These are phyloP conservation scores for Trididemnum nubilum DNA, from an alignment of 23 tunicate genomes.

Conservation along the genomic window DNA sequence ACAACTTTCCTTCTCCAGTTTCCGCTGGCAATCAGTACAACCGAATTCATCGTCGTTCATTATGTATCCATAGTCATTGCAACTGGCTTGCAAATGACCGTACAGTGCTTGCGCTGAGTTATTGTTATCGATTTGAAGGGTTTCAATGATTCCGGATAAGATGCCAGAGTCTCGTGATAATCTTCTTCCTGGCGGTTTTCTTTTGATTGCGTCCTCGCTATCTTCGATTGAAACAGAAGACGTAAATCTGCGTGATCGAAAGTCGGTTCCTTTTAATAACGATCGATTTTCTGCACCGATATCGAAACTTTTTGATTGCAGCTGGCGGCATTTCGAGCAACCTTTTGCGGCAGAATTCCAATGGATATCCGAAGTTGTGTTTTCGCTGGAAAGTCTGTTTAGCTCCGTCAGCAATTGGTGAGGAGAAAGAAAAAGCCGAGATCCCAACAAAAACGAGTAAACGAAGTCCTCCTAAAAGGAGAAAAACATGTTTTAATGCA, in stretches of 20 bases:
- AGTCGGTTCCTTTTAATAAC: constrained; percentile 38
- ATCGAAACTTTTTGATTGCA: constrained; percentile 29
- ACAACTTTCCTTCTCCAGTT: not conserved
- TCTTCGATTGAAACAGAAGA: not conserved
- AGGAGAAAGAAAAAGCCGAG: constrained; percentile 70
- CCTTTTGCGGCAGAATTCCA: constrained; percentile 23
- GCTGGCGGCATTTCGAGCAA: constrained; percentile 61
- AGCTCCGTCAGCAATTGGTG: constrained; percentile 74
- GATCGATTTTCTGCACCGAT: constrained; percentile 21
- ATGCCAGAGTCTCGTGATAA: constrained; percentile 92
- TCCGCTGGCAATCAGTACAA: constrained; percentile 19
- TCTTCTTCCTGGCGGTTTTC: constrained; percentile 4
- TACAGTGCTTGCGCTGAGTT: not conserved
- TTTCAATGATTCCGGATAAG: constrained; percentile 65
- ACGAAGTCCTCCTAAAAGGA: constrained; percentile 54
- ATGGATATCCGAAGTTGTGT: not conserved
- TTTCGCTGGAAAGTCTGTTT: constrained; percentile 39
- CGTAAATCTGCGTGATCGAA: not conserved
- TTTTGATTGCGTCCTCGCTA: constrained; percentile 74
- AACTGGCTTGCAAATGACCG: not conserved
- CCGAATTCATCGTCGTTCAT: constrained; percentile 29
- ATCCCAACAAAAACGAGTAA: constrained; percentile 85
- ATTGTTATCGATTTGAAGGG: constrained; percentile 59
- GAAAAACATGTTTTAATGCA: not conserved
- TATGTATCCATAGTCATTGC: constrained; percentile 56